Base-by-base conservation (phyloP, 2,113 vertebrate species). In the Sorex araneus region DNA sequence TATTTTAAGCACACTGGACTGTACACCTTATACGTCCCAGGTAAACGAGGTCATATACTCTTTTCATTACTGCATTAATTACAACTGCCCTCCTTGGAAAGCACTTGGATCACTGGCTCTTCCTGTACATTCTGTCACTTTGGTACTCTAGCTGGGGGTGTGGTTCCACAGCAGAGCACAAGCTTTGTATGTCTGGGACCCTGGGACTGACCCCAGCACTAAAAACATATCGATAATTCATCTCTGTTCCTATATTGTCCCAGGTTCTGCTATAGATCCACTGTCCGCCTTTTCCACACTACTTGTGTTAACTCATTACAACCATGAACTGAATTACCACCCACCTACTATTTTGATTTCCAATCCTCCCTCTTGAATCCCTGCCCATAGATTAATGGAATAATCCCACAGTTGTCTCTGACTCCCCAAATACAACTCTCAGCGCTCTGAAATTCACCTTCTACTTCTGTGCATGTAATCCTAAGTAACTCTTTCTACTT, bases 21-120 rank as follows among this genome's bases (percentile, higher is more conserved):
- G 7, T 16, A 3, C 43, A 1, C 63, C 36, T 73, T 69, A 25
- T 4, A n/a, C 8, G 34, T 66, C 60, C 28, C 12, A 19, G 40
- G 47, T 57, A 21, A 28, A 30, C 90, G 27, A 0, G 57, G 16
- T 23, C 5, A 66, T 10, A 1, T 0, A 2, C 3, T 7, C n/a
- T 30, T 1, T 1, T 1, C 27, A 34, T 8, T 1, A 0, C 3
- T 15, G 34, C n/a, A 40, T 10, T 1, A 1, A 16, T 27, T 28
- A 16, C 4, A 25, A 7, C 27, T n/a, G 34, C 57, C 66, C 13
- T 0, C 2, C 28, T 30, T 71, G 13, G 57, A 60, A 60, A 60
- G 57, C 21, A 23, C 21, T 60, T 60, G 57, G 21, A 3, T 60
- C 21, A 21, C 18, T 60, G 57, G 21, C 21, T 60, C 57, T 60